Evolutionary conservation across 2,888 invertebrate genomes (phyloP), one percentile per base, ranked within the genome.

Genomic region (Thysanoteuthis rhombus): DNA sequence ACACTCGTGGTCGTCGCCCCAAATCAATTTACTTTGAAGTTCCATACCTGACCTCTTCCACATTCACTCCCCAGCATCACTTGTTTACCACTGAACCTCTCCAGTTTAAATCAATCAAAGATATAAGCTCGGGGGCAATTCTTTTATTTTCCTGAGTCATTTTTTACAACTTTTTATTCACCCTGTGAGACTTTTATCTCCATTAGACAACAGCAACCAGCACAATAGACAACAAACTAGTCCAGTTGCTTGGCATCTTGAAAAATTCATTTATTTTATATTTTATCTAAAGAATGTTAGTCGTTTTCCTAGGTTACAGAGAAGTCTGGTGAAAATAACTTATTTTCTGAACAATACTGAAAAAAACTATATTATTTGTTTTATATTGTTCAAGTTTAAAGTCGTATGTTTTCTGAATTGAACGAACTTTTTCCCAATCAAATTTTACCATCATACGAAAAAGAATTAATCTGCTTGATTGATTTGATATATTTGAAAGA

Each of bases 401-500:
- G 5, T 52, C 25, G 25, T 3, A 22, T 52, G 5, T 52, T 3
- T 25, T 52, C 25, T 52, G 22, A 25, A 52, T 52, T 25, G 22
- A 6, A 52, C 3, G 22, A 52, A 4, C 22, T 25, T 25, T 52
- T 52, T 25, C 4, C 3, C 52, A 52, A 25, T 22, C 25, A 52
- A 52, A 25, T 52, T 52, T 25, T 3, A 52, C 25, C 4, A 1
- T 52, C 25, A 22, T 2, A 25, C 22, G 28, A 52, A 22, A 4
- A 5, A 5, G 52, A 22, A 22, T 47, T 52, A 45, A n/a, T n/a
- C n/a, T n/a, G n/a, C n/a, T n/a, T n/a, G n/a, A n/a, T n/a, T n/a
- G n/a, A n/a, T n/a, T n/a, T n/a, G n/a, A n/a, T n/a, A n/a, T 52
- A 3, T 52, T 22, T 28, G 0, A 6, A 25, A 2, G 22, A 0